Conservation (phyloP, 2,113 vertebrate species). For the Microcebus ravelobensis region DNA sequence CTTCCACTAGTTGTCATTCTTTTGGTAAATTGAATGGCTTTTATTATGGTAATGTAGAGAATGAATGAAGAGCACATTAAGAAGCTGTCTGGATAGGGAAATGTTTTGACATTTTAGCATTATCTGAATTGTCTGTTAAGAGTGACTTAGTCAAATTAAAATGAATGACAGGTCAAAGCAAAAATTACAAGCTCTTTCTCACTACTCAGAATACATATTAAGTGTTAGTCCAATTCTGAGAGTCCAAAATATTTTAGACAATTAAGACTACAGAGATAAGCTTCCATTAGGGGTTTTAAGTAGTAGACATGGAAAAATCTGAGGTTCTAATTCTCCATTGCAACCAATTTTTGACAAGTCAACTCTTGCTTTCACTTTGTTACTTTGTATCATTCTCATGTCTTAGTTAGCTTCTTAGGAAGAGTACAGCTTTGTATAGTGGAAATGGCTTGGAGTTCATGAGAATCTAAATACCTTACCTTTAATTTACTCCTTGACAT, state of each 20-base stretch:
- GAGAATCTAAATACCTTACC: not conserved
- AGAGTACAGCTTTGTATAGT: slow-evolving; percentile 66
- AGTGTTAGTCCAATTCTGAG: slow-evolving; percentile 64
- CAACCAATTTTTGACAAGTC: not conserved
- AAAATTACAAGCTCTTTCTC: slow-evolving; percentile 61
- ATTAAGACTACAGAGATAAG: not conserved
- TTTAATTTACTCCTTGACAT: not conserved
- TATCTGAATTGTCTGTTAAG: slow-evolving; percentile 70
- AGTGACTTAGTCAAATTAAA: slow-evolving; percentile 77
- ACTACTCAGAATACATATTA: slow-evolving; percentile 46
- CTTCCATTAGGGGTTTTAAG: not conserved
- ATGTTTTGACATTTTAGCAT: slow-evolving; percentile 73
- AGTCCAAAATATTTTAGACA: not conserved
- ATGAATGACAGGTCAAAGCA: slow-evolving; percentile 65
- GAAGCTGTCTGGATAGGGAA: slow-evolving; percentile 53
- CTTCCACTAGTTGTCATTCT: slow-evolving; percentile 15
- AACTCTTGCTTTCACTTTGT: not conserved
- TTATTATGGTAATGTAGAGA: slow-evolving; percentile 70
- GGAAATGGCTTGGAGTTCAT: slow-evolving; percentile 74
- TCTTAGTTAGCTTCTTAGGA: not conserved
- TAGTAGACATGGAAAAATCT: not conserved
- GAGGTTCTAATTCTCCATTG: not conserved
- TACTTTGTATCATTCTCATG: not conserved
- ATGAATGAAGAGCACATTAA: slow-evolving; percentile 68
- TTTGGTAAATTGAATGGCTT: slow-evolving; percentile 66